Base-by-base conservation (phyloP, 2,888 invertebrate genomes). In the Orgyia antiqua region DNA sequence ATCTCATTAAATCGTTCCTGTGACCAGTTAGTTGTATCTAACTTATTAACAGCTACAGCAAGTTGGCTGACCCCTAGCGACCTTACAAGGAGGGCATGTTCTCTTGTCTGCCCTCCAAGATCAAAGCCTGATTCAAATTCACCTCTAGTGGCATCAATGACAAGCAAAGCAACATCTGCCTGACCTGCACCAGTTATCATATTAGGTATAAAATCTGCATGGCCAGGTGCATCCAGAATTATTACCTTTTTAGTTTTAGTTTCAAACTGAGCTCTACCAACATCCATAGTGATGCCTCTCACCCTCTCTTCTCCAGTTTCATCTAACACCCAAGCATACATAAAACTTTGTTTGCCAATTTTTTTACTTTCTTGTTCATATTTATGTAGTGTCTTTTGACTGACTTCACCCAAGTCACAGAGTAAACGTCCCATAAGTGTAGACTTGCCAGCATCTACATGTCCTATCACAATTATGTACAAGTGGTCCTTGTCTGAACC, bases 51-150 rank as follows among this genome's bases (percentile, higher is more conserved):
- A 17, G 96, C 97, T 1, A 99, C 97, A 9, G 95, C 94, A 21
- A 99, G 70, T 74, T 99, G 98, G 38, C 92, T 93, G 0, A 99
- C 96, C 18, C 99, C 99, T 78, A 91, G 57, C 46, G 92, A 92
- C 56, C 98, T 89, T 2, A 98, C 93, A n/a, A 99, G 86, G 28
- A 99, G 82, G 2, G 99, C 97, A 86, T 99, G 99, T 73, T 99
- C 99, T 41, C 98, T 88, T 0, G 99, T 99, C 79, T 99, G 99
- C 1, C 99, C 99, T 7, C 99, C 99, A 51, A 93, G 91, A 60
- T 99, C 98, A 77, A 99, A 99, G 1, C 99, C 99, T 23, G 98
- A 97, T 78, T 99, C 99, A 80, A 99, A 99, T 83, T 99, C 99
- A 12, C 99, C 99, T 52, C 94, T 88, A 0, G 94, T 94, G 0